Evolutionary conservation across 2,113 vertebrate genomes (phyloP).

Genomic region (Tragelaphus scriptus): DNA sequence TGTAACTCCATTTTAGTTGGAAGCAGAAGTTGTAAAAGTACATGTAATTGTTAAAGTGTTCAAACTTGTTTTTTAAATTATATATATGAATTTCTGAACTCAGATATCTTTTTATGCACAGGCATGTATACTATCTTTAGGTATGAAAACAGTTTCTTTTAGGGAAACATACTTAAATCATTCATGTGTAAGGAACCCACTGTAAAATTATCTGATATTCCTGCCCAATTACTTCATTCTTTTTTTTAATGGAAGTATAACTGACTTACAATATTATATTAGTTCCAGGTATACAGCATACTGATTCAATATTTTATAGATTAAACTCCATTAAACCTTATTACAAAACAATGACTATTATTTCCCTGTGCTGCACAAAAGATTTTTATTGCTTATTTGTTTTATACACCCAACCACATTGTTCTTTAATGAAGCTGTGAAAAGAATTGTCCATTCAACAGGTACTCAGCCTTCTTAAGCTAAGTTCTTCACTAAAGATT

Average conservation of each 20-base stretch:
- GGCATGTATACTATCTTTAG: not conserved
- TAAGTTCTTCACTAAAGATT: not conserved
- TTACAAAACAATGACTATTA: not conserved
- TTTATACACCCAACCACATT: not conserved
- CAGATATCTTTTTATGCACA: not conserved
- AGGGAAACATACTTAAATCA: slow-evolving; percentile 2
- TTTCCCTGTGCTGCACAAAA: not conserved
- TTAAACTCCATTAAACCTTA: not conserved
- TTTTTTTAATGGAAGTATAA: not conserved
- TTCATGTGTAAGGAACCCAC: not conserved
- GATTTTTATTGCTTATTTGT: not conserved
- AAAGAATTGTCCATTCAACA: not conserved
- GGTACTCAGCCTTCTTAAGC: not conserved
- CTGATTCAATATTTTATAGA: not conserved
- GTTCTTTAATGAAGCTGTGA: not conserved
- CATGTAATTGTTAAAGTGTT: not conserved
- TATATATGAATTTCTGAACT: not conserved
- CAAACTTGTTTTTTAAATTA: not conserved
- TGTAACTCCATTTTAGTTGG: not conserved
- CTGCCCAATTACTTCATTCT: not conserved
- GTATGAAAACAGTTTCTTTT: not conserved
- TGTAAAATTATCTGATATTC: not conserved
- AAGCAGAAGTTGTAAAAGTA: not conserved
- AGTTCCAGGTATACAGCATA: not conserved
- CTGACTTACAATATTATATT: not conserved